Base-by-base conservation (phyloP, 2,113 vertebrate genomes). In the Muntiacus reevesi region DNA sequence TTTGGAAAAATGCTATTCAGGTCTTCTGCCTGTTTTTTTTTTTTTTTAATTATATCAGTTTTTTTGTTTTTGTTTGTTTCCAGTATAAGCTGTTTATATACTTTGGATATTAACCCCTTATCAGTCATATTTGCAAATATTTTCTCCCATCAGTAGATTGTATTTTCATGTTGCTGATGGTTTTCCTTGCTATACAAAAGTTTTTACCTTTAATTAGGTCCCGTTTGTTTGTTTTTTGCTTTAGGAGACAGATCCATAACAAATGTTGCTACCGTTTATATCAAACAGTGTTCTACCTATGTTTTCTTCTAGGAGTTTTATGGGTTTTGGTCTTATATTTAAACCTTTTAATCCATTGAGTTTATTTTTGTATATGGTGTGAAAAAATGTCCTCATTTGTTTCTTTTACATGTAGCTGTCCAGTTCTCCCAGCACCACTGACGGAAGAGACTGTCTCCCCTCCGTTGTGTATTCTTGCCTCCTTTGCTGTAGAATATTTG, bases 401-500 rank as follows among this genome's bases (percentile, higher is more conserved):
- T 23, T 12, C 67, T 71, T 12, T 40, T 3, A 40, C n/a, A 3
- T 0, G 8, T 19, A 21, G 64, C 64, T 12, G 19, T 40, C 67
- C 17, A 12, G n/a, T 12, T 23, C 23, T 71, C 67, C 67, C 10
- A 12, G 19, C n/a, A 71, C 19, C 67, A 2, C 5, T 11, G 3
- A 1, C 0, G 3, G n/a, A 23, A 40, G 62, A 67, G 19, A 6
- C 67, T 23, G n/a, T 12, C 10, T 40, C 23, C 6, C n/a, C 67
- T 40, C 67, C 3, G 10, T 1, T 12, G n/a, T 3, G 19, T 23
- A 0, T 23, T 23, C 67, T 12, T 23, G 19, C 67, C 67, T 23
- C 19, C n/a, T 40, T 17, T 11, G 67, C 0, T 36, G 67, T 1
- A 12, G 67, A 21, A 21, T 12, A 3, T 1, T 6, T 40, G n/a